Evolutionary conservation across 2,888 invertebrate species (phyloP).

Genomic region (Sycophila texana): DNA sequence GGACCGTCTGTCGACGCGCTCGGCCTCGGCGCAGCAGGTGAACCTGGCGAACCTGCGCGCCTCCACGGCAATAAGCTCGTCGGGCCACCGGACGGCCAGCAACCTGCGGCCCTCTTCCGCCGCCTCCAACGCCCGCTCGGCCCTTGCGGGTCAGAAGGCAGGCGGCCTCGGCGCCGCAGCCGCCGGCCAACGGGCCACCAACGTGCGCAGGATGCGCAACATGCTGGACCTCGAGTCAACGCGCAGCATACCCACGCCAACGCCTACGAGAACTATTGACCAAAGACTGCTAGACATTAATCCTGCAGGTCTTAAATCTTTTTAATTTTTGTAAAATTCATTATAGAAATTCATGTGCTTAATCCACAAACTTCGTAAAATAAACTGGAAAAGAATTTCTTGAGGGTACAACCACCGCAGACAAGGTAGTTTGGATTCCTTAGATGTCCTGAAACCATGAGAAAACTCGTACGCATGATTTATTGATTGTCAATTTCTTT

Average conservation of each 20-base stretch:
- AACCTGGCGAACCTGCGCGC: conserved; percentile 73
- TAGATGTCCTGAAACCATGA: too few relatives aligned
- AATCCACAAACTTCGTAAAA: too few relatives aligned
- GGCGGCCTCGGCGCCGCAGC: conserved; percentile 58
- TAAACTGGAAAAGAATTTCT: too few relatives aligned
- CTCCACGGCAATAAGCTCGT: conserved; percentile 73
- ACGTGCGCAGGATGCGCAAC: conserved; percentile 87
- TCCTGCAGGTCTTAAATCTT: conserved; percentile 82
- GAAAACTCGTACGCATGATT: too few relatives aligned
- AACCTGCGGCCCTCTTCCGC: conserved; percentile 71
- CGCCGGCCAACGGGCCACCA: conserved; percentile 78
- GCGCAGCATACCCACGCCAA: conserved; percentile 83
- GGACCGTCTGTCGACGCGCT: conserved; percentile 81
- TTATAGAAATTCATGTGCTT: too few relatives aligned
- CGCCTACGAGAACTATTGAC: conserved; percentile 83
- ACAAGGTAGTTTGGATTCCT: too few relatives aligned
- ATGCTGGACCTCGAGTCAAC: conserved; percentile 84
- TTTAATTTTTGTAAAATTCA: too few relatives aligned
- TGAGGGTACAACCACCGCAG: too few relatives aligned
- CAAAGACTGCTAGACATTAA: conserved; percentile 89
- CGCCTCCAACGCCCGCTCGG: conserved; percentile 70
- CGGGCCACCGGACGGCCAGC: conserved; percentile 69
- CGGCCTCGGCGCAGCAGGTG: conserved; percentile 81
- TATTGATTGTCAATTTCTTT: too few relatives aligned
- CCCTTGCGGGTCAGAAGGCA: conserved; percentile 69